Evolutionary conservation across 2,113 vertebrate species (phyloP).

Genomic region (Octodon degus): DNA sequence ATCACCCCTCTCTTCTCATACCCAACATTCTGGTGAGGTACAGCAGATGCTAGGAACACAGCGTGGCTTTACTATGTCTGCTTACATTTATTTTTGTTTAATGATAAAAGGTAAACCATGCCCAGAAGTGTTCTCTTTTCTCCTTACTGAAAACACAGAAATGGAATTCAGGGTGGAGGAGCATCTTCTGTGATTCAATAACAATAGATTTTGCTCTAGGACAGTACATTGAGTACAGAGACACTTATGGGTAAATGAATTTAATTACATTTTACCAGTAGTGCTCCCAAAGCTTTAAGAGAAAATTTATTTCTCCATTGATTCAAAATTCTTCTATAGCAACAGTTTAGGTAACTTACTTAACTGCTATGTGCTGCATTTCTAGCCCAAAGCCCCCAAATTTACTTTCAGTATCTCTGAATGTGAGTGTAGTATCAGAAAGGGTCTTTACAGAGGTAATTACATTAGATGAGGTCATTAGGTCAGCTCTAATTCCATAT

Average conservation of each 20-base stretch:
- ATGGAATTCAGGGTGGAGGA: not conserved
- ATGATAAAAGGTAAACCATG: not conserved
- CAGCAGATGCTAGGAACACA: not conserved
- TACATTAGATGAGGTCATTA: not conserved
- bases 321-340: not conserved
- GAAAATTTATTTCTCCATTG: not conserved
- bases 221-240: not conserved
- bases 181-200: not conserved
- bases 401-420: not conserved
- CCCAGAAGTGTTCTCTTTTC: not conserved
- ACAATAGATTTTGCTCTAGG: not conserved
- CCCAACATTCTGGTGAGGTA: not conserved
- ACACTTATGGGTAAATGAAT: not conserved
- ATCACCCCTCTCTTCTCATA: not conserved
- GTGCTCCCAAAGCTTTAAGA: slow-evolving; percentile 2
- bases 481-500: not conserved
- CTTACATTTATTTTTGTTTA: slow-evolving; percentile 9
- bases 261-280: not conserved
- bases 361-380: fast-evolving
- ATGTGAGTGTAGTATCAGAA: not conserved
- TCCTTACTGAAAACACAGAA: slow-evolving; percentile 28
- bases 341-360: not conserved
- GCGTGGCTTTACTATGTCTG: not conserved
- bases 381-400: fast-evolving
- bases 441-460: not conserved